These are phyloP conservation scores for Chelidonichthys spinosus DNA, from an alignment of 2,797 vertebrate genomes.

Conservation along the genomic window DNA sequence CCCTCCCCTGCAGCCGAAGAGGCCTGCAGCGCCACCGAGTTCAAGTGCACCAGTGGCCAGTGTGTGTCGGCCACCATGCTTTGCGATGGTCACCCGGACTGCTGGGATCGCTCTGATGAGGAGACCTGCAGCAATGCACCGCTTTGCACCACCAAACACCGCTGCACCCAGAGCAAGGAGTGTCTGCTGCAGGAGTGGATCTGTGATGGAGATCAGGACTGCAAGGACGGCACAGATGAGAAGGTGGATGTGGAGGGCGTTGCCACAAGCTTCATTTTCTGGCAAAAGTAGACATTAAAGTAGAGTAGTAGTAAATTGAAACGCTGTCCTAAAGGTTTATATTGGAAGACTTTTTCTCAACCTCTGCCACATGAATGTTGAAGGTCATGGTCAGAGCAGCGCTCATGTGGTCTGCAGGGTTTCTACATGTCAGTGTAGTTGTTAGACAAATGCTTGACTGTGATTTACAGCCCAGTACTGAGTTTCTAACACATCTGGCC, in stretches of 20 bases:
- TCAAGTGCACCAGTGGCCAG: slow-evolving; percentile 87
- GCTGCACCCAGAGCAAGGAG: slow-evolving; percentile 85
- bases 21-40: slow-evolving; percentile 80
- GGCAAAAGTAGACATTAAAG: too few relatives aligned
- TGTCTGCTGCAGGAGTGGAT: slow-evolving; percentile 90
- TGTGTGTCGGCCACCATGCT: slow-evolving; percentile 84
- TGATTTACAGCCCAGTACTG: background rate
- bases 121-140: slow-evolving; percentile 77
- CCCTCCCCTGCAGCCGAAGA: slow-evolving; percentile 53
- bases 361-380: background rate
- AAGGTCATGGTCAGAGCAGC: background rate
- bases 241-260: slow-evolving; percentile 78
- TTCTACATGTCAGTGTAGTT: background rate
- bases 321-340: background rate
- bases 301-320: background rate
- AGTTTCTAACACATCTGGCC: background rate
- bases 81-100: slow-evolving; percentile 90
- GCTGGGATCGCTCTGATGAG: slow-evolving; percentile 90
- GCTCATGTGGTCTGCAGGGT: background rate
- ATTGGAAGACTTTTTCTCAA: too few relatives aligned
- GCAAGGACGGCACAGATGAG: slow-evolving; percentile 89
- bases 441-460: background rate
- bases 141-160: slow-evolving; percentile 81
- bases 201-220: slow-evolving; percentile 90
- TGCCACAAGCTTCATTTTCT: background rate